Evolutionary conservation across 2,797 vertebrate genomes (phyloP).

Genomic region (Urophycis tenuis): DNA sequence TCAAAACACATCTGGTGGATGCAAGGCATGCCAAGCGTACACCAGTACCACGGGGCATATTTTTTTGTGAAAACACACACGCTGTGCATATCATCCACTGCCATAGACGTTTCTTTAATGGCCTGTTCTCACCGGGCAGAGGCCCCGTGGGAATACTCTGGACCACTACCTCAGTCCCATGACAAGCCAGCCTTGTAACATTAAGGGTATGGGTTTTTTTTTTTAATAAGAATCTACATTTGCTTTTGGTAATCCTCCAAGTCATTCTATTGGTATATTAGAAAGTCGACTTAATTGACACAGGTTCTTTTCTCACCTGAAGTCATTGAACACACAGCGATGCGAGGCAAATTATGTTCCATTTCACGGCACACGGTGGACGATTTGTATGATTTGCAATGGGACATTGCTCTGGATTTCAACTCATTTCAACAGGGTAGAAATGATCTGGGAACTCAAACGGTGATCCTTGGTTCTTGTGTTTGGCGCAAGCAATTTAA

Average conservation of each 20-base stretch:
- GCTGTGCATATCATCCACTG: not conserved
- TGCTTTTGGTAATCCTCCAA: not conserved
- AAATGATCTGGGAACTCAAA: not conserved
- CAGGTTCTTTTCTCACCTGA: not conserved
- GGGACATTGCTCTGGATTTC: not conserved
- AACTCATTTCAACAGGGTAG: not conserved
- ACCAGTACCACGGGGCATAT: not conserved
- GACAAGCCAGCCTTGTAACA: not conserved
- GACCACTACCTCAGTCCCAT: not conserved
- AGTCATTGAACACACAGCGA: not conserved
- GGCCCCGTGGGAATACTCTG: not conserved
- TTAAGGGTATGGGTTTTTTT: too few relatives aligned
- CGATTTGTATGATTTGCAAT: not conserved
- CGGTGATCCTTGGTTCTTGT: not conserved
- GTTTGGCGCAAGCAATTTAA: slow-evolving; percentile 10
- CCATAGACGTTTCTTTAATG: not conserved
- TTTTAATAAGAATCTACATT: not conserved
- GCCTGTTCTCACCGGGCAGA: not conserved
- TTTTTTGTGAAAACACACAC: not conserved
- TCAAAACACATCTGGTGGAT: not conserved
- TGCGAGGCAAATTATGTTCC: not conserved
- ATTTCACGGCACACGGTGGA: not conserved
- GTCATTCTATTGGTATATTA: too few relatives aligned
- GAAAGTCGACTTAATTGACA: not conserved
- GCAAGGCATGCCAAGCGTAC: not conserved